Conservation (phyloP, 2,888 invertebrate species). For the Rhaphigaster nebulosa region DNA sequence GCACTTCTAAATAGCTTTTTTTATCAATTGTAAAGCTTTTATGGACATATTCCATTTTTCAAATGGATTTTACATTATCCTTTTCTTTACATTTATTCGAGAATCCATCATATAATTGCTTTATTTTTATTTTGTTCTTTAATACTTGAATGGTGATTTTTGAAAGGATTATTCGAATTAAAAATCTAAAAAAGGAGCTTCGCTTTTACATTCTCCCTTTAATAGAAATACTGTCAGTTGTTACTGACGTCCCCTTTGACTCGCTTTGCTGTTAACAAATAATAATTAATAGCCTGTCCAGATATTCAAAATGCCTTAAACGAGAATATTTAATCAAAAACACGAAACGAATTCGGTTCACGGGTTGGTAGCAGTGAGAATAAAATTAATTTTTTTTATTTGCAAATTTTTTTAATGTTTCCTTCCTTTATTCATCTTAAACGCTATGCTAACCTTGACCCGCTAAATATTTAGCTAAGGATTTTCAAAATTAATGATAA, state of each 20-base stretch:
- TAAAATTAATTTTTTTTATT: neutral
- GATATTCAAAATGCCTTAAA: neutral
- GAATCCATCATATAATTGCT: neutral
- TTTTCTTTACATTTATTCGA: neutral
- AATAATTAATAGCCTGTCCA: conserved; percentile 3
- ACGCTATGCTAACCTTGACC: no score
- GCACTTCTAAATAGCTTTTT: neutral
- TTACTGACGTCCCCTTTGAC: neutral
- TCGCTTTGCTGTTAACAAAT: neutral
- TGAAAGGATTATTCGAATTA: neutral
- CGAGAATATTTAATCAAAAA: neutral
- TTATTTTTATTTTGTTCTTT: neutral
- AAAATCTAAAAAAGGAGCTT: neutral
- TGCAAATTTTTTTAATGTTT: no score
- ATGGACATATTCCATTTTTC: neutral
- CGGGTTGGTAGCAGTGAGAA: neutral
- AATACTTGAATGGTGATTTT: neutral
- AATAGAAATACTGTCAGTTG: neutral
- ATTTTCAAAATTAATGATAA: no score
- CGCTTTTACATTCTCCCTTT: neutral
- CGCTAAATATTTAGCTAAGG: no score
- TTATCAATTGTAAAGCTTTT: neutral
- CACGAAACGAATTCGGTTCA: neutral
- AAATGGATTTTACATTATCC: neutral
- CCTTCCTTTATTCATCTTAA: no score